Conservation (phyloP, 2,797 vertebrate genomes). For the Sebastiscus albofasciatus region DNA sequence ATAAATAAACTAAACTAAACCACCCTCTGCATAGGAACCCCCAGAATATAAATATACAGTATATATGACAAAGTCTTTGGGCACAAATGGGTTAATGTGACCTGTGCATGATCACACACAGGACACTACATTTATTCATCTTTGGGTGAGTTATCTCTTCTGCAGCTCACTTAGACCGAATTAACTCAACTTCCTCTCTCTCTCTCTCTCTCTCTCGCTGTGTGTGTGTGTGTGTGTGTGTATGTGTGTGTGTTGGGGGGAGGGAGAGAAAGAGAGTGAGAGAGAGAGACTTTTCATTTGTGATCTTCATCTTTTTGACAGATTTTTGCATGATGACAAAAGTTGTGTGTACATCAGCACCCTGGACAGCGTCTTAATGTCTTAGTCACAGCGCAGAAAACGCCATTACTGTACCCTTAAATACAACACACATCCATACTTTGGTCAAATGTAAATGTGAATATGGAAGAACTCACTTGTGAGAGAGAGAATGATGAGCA, state of each 20-base stretch:
- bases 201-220: no score
- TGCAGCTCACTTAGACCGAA: background rate
- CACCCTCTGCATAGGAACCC: no score
- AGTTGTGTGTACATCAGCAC: background rate
- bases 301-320: background rate
- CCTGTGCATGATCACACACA: background rate
- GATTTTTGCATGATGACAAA: background rate
- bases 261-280: background rate
- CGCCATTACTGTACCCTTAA: background rate
- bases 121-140: background rate
- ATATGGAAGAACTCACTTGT: slow-evolving; percentile 63
- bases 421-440: background rate
- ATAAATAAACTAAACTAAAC: no score
- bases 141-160: background rate
- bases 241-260: background rate
- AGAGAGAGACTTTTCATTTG: background rate
- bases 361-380: background rate
- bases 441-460: background rate
- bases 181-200: background rate
- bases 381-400: no score
- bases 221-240: background rate
- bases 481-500: slow-evolving; percentile 63
- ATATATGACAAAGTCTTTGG: no score
- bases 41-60: no score
- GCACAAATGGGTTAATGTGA: background rate